Evolutionary conservation across 1,140 invertebrate species (phyloP), one percentile per base, ranked within the genome.

Genomic region (Heliconius nattereri): DNA sequence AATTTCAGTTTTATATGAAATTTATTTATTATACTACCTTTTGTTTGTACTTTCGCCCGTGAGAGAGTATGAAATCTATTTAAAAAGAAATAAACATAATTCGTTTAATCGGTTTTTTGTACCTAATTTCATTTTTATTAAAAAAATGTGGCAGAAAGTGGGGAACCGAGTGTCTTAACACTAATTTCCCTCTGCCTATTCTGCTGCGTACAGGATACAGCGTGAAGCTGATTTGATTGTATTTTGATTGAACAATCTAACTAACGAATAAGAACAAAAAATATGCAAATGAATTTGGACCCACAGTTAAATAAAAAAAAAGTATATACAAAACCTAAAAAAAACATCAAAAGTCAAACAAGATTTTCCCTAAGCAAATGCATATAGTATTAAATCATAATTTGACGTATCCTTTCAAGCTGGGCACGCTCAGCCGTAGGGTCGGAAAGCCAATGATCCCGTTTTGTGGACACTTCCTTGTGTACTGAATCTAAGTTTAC

Each of bases 381-480:
- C 72, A 78, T 74, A 40, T 74, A 37, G 23, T 70, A 75, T 71
- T 75, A 79, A 75, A 75, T 75, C 78, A 79, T 74, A 75, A 37
- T 74, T 74, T 78, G 35, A 26, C 13, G 6, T 29, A 26, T 11
- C 60, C 26, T 29, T 32, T 1, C 40, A 60, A 26, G 35, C 7
- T n/a, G 75, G 60, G 52, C 26, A 35, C 60, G 54, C 32, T 20
- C 19, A 52, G 6, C 19, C 49, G 49, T 16, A 40, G 54, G 75
- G 40, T 45, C 78, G 16, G 7, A 19, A 76, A 80, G 74, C 78
- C 73, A 72, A 76, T 76, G 74, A 80, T 80, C 78, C 74, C 32
- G 35, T 80, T 45, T 76, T 80, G 74, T 52, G 70, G 72, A 45
- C 54, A 32, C 35, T 54, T 35, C 8, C 72, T 74, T 78, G 26